Evolutionary conservation across 2,113 vertebrate genomes (phyloP).

Genomic region (Elephantulus edwardii): DNA sequence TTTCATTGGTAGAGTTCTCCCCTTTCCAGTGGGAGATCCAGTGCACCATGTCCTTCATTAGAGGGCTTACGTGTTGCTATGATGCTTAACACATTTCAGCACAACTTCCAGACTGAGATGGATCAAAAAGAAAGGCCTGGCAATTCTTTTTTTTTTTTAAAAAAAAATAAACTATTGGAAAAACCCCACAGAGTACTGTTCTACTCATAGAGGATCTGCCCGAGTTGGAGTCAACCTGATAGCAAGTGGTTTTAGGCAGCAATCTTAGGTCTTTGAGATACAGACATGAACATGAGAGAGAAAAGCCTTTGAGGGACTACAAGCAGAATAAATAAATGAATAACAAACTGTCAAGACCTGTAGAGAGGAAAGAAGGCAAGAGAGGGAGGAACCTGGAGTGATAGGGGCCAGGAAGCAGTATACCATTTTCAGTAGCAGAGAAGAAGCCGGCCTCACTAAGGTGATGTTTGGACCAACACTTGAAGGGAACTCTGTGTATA

Average conservation of each 20-base stretch:
- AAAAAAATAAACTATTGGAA: background rate
- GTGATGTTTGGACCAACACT: background rate
- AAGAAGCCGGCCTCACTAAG: background rate
- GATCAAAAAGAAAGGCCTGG: background rate
- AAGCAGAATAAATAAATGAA: background rate
- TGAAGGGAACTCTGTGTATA: background rate
- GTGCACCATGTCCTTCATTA: background rate
- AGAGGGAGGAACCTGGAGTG: background rate
- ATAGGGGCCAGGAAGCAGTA: background rate
- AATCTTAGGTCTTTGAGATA: background rate
- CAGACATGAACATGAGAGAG: background rate
- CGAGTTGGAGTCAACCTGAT: background rate
- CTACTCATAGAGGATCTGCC: background rate
- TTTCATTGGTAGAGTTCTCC: background rate
- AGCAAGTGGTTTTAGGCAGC: background rate
- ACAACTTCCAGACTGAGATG: background rate
- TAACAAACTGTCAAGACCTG: background rate
- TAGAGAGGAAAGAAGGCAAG: background rate
- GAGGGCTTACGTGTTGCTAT: no score
- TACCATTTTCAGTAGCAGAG: background rate
- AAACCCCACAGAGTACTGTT: background rate
- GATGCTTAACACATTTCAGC: no score
- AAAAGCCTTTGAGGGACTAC: background rate
- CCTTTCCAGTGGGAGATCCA: no score
- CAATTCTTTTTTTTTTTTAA: background rate